A percentile compares a stretch with the other conserved stretches of the same genome.
Evolutionary conservation across 2,888 invertebrate species (phyloP).

Genomic region (Hypena proboscidalis): DNA sequence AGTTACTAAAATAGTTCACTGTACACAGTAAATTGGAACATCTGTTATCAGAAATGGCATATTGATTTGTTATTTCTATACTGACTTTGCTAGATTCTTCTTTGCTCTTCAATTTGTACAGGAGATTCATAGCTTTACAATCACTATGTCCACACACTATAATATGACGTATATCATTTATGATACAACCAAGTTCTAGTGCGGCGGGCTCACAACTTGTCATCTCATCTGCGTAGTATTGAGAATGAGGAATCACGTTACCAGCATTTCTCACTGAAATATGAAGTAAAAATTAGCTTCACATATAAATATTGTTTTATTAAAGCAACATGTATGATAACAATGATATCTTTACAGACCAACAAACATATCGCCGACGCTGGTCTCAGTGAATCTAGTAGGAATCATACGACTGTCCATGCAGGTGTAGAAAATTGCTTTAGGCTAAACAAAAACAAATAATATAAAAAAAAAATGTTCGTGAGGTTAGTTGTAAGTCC

Average conservation of each 20-base stretch:
- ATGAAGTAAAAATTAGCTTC: background rate
- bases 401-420: slow-evolving; percentile 99
- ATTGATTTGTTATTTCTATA: no score
- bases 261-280: slow-evolving; percentile 96
- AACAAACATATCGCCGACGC: slow-evolving; percentile 99
- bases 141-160: slow-evolving; percentile 99
- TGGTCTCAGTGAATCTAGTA: slow-evolving; percentile 96
- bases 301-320: background rate
- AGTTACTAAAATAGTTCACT: no score
- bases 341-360: slow-evolving; percentile 83
- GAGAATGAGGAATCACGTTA: slow-evolving; percentile 96
- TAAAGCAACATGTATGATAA: slow-evolving; percentile 10
- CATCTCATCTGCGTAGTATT: slow-evolving; percentile 93
- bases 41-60: no score
- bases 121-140: slow-evolving; percentile 98
- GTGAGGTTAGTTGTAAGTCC: no score
- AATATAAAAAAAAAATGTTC: no score
- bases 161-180: slow-evolving; percentile 95
- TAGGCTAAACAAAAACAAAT: no score
- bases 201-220: slow-evolving; percentile 98
- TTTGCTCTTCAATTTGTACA: slow-evolving; percentile 92
- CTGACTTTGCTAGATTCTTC: slow-evolving; percentile 87
- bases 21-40: no score
- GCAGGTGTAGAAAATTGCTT: slow-evolving; percentile 98
- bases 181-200: slow-evolving; percentile 96